Evolutionary conservation across 1,140 invertebrate genomes (phyloP), one percentile per base, ranked within the genome.

Genomic region (Tetramorium parvispinum): DNA sequence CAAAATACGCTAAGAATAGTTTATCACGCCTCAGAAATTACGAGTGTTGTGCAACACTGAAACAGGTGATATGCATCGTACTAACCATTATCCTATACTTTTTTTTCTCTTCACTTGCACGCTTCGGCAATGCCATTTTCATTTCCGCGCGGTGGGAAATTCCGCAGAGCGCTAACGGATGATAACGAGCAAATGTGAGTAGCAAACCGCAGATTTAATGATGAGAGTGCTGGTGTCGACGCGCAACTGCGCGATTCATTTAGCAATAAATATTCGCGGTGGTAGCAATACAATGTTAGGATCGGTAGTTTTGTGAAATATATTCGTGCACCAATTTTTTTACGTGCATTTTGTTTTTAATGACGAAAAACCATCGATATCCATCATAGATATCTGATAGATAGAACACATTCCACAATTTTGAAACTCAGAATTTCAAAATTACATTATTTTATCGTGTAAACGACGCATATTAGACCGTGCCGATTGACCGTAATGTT

Each of bases 141-240:
- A 59, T 75, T 21, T 59, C 24, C 13, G 24, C 18, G 18, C 16
- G 24, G 66, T 83, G 40, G 53, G n/a, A 75, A 83, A 75, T 83
- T 73, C 24, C 53, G 13, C 79, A 37, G 55, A 82, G 40, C 51
- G 24, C 68, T 73, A 82, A 73, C 79, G 27, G 13, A 59, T n/a
- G 79, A 71, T 83, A 83, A 83, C 68, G 79, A 75, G 79, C 79
- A 55, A 73, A 83, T 61, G 79, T 75, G 65, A 81, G 49, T 71
- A 61, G 53, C 53, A 49, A 73, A 75, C 70, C 79, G 40, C 68
- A 75, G 79, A 75, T 83, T 83, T 83, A 83, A 83, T 83, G 79
- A 83, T 43, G 68, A 61, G 68, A 83, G 79, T 51, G 49, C 11
- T 59, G 53, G 40, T 75, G 79, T 61, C 66, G 53, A 24, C 53